Conservation (phyloP, 2,888 invertebrate species). For the Desoria tigrina region DNA sequence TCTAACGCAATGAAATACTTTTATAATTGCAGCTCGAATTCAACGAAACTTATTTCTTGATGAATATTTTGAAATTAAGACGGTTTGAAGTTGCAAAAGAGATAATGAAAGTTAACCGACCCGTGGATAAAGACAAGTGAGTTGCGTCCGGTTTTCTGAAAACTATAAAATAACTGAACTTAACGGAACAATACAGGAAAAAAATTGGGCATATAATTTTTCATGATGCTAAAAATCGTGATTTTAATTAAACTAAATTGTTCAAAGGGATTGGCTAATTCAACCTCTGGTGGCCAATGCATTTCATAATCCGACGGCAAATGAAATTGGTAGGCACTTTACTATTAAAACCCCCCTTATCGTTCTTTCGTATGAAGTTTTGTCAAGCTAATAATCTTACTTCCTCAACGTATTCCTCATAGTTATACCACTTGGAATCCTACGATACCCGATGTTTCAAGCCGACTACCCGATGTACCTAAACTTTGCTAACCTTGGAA, state of each 20-base stretch:
- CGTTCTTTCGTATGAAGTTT: not conserved
- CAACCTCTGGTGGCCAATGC: slow-evolving; percentile 63
- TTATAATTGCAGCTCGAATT: slow-evolving; percentile 54
- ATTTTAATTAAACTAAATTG: too few species aligned
- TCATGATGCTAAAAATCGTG: too few species aligned
- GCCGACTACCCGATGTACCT: slow-evolving; percentile 57
- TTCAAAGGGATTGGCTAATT: slow-evolving; percentile 56
- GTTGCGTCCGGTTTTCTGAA: slow-evolving; percentile 20
- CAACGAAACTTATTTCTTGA: slow-evolving; percentile 55
- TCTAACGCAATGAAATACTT: not conserved
- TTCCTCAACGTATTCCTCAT: slow-evolving; percentile 7
- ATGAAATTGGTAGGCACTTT: slow-evolving; percentile 59
- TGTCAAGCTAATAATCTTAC: too few species aligned
- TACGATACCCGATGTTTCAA: slow-evolving; percentile 56
- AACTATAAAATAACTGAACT: too few species aligned
- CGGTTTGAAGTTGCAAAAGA: slow-evolving; percentile 55
- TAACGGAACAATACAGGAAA: too few species aligned
- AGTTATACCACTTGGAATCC: slow-evolving; percentile 57
- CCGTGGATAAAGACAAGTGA: slow-evolving; percentile 55
- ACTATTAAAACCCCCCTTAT: not conserved
- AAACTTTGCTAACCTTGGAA: slow-evolving; percentile 56
- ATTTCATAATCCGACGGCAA: slow-evolving; percentile 64
- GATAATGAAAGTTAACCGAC: slow-evolving; percentile 54
- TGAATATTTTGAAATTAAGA: slow-evolving; percentile 55
- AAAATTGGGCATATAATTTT: too few species aligned